Conservation (phyloP, 2,797 vertebrate species). For the Xerus rutilus region DNA sequence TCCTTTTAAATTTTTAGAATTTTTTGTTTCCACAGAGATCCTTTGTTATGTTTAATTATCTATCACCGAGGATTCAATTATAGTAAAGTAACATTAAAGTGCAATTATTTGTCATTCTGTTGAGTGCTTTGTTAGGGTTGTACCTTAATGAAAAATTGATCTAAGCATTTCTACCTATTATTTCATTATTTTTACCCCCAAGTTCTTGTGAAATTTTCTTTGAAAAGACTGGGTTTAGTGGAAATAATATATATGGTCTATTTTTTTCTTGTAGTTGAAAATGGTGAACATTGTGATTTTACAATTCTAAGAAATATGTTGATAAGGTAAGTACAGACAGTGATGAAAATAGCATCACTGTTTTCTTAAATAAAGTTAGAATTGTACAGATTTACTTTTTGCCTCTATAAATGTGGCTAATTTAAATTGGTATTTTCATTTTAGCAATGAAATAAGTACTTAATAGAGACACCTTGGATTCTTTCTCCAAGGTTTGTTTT, state of each 20-base stretch:
- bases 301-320: slow-evolving; percentile 99
- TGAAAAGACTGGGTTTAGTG: slow-evolving; percentile 51
- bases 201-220: slow-evolving; percentile 32
- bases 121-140: background rate
- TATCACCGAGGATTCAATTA: slow-evolving; percentile 8
- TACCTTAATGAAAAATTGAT: slow-evolving; percentile 39
- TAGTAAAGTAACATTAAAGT: background rate
- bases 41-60: background rate
- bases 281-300: slow-evolving; percentile 98
- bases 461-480: background rate
- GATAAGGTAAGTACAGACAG: slow-evolving; percentile 93
- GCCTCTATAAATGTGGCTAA: background rate
- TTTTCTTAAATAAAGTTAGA: background rate
- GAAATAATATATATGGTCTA: slow-evolving; percentile 47
- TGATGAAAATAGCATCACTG: slow-evolving; percentile 10
- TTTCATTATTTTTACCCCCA: background rate
- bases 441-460: background rate
- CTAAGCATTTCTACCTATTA: background rate
- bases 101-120: background rate
- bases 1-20: background rate
- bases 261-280: slow-evolving; percentile 93
- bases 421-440: slow-evolving; percentile 34
- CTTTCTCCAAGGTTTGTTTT: slow-evolving; percentile 9
- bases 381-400: slow-evolving; percentile 29
- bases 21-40: slow-evolving; percentile 31